Conservation (phyloP, 1,140 invertebrate species). For the Coelopa frigida region DNA sequence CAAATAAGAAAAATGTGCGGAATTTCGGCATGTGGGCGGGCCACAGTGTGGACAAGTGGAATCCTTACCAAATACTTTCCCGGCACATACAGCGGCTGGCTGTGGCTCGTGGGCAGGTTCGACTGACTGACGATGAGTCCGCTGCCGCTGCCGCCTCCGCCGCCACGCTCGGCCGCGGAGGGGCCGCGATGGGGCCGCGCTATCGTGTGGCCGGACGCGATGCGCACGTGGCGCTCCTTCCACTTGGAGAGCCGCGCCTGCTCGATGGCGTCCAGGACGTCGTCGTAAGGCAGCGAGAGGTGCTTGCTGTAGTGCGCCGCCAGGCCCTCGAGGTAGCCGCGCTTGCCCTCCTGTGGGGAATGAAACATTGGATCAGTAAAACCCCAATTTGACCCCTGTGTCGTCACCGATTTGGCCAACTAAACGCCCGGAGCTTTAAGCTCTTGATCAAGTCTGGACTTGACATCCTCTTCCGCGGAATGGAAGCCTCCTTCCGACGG, state of each 20-base stretch:
- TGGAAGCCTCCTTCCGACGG: no score
- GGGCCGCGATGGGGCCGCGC: slow-evolving; percentile 24
- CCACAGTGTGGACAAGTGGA: not conserved
- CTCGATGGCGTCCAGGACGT: slow-evolving; percentile 63
- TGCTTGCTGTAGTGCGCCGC: slow-evolving; percentile 83
- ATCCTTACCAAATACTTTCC: slow-evolving; percentile 78
- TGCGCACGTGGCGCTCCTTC: slow-evolving; percentile 57
- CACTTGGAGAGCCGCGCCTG: slow-evolving; percentile 57
- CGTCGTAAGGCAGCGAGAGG: slow-evolving; percentile 80
- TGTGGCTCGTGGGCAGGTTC: slow-evolving; percentile 43
- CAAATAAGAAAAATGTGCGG: not conserved
- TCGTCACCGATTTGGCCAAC: no score
- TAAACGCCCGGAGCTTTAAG: no score
- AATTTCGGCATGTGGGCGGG: not conserved
- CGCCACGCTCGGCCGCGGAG: not conserved
- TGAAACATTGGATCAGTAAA: not conserved
- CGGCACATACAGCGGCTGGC: slow-evolving; percentile 75
- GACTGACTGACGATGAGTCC: slow-evolving; percentile 34
- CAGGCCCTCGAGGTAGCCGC: slow-evolving; percentile 79
- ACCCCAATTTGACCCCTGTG: no score
- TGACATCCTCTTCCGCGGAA: no score
- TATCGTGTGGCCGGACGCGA: slow-evolving; percentile 46
- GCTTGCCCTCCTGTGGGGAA: slow-evolving; percentile 67
- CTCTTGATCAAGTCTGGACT: no score
- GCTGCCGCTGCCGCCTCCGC: slow-evolving; percentile 15